A percentile compares a stretch with the other conserved stretches of the same genome.
Evolutionary conservation across 1,140 invertebrate species (phyloP).

Genomic region (Drosophila kepulauana): DNA sequence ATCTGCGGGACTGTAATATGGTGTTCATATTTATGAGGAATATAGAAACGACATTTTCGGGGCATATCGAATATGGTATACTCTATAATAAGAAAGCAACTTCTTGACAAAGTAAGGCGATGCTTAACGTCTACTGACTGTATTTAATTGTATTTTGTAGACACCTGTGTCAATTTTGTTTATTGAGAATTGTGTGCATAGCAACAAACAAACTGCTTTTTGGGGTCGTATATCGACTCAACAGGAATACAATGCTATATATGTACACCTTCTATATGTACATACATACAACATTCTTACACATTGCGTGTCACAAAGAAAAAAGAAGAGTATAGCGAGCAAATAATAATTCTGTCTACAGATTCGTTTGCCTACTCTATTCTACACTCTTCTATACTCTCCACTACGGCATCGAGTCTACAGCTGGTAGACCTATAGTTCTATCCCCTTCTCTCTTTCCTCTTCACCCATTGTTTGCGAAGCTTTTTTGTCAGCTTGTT

Average conservation of each 20-base stretch:
- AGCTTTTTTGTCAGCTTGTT: slow-evolving; percentile 41
- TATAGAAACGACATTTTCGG: not conserved
- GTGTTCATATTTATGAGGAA: slow-evolving; percentile 35
- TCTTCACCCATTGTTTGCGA: slow-evolving; percentile 15
- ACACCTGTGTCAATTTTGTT: slow-evolving; percentile 2
- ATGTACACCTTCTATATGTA: too few relatives aligned
- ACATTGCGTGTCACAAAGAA: not conserved
- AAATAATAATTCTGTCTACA: not conserved
- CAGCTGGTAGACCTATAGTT: not conserved
- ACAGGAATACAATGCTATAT: not conserved
- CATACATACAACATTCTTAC: not conserved
- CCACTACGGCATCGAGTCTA: not conserved
- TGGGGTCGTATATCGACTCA: not conserved
- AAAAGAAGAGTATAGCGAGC: not conserved
- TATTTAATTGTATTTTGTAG: not conserved
- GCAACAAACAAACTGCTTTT: not conserved
- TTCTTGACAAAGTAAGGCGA: not conserved
- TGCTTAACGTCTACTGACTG: not conserved
- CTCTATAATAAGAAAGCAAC: not conserved
- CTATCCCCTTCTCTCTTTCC: not conserved
- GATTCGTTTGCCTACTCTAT: not conserved
- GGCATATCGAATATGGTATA: not conserved
- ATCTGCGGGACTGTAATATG: slow-evolving; percentile 38
- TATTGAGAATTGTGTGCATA: slow-evolving; percentile 4
- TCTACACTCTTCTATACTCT: not conserved